phyloP scores from a whole-genome alignment of 2,113 vertebrate genomes.

The Hippoglossus stenolepis region DNA sequence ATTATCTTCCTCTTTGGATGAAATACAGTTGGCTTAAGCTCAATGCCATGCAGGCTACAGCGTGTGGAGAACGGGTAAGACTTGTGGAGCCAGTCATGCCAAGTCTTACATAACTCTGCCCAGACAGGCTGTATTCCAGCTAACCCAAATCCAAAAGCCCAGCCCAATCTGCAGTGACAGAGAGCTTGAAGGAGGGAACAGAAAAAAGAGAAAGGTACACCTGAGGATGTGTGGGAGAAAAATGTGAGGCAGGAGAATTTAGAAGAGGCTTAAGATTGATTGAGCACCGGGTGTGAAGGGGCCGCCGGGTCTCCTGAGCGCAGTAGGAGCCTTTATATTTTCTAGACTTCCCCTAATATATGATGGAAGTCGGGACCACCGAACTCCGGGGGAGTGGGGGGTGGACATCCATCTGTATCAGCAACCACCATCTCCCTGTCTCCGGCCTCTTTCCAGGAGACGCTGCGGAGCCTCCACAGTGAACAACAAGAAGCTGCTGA shows the following conservation, averaged over 20 bases:
- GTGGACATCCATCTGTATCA: constrained; percentile 65
- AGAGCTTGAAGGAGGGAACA: neutral
- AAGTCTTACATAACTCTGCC: constrained; percentile 60
- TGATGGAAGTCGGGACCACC: constrained; percentile 37
- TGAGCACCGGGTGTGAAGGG: neutral
- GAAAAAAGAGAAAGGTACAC: neutral
- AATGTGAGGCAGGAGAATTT: neutral
- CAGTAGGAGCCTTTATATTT: constrained; percentile 43
- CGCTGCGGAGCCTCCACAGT: constrained; percentile 60
- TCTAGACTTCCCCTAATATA: constrained; percentile 66
- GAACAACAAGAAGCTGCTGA: constrained; percentile 63
- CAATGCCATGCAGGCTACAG: constrained; percentile 52
- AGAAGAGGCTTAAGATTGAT: constrained; percentile 36
- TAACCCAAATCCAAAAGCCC: neutral
- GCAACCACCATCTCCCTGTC: constrained; percentile 59
- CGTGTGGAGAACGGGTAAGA: constrained; percentile 27
- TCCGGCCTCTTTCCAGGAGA: constrained; percentile 73
- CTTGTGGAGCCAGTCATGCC: constrained; percentile 14
- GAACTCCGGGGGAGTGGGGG: constrained; percentile 36
- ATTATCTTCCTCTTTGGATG: constrained; percentile 46
- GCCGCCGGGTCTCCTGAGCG: constrained; percentile 15
- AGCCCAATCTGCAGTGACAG: neutral
- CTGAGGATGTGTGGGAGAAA: constrained; percentile 12
- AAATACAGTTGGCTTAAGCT: constrained; percentile 42
- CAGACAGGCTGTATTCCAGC: constrained; percentile 31